Conservation (phyloP, 2,888 invertebrate genomes). For the Allygus modestus region DNA sequence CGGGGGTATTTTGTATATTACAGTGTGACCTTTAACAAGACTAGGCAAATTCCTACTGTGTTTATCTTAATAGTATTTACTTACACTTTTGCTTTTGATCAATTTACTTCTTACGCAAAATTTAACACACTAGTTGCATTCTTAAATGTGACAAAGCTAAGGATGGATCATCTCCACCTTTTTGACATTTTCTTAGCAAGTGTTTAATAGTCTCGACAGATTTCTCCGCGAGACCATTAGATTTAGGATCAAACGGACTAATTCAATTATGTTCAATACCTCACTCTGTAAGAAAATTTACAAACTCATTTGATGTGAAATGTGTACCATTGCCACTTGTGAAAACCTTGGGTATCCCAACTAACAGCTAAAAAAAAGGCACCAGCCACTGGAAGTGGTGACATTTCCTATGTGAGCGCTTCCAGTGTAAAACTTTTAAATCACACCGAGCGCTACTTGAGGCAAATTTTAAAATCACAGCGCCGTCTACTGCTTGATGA, state of each 20-base stretch:
- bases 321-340: neutral
- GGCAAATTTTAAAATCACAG: too few species aligned
- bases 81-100: neutral
- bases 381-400: too few species aligned
- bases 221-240: neutral
- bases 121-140: conserved; percentile 1
- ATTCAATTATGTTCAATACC: neutral
- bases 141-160: conserved; percentile 15
- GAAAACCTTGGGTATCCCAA: neutral
- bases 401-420: too few species aligned
- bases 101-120: neutral
- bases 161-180: neutral
- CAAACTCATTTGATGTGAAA: conserved; percentile 21
- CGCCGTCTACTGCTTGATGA: too few species aligned
- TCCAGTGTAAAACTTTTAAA: too few species aligned
- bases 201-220: neutral
- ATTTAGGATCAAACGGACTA: neutral
- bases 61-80: conserved; percentile 5
- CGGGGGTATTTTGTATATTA: conserved; percentile 10
- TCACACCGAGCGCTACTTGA: too few species aligned
- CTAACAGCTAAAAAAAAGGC: too few species aligned
- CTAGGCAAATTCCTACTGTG: neutral
- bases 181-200: neutral
- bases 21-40: neutral
- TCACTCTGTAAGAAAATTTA: neutral